A percentile compares a stretch with the other conserved stretches of the same genome.
Evolutionary conservation across 2,888 invertebrate genomes (phyloP).

Genomic region (Diaphora mendica): DNA sequence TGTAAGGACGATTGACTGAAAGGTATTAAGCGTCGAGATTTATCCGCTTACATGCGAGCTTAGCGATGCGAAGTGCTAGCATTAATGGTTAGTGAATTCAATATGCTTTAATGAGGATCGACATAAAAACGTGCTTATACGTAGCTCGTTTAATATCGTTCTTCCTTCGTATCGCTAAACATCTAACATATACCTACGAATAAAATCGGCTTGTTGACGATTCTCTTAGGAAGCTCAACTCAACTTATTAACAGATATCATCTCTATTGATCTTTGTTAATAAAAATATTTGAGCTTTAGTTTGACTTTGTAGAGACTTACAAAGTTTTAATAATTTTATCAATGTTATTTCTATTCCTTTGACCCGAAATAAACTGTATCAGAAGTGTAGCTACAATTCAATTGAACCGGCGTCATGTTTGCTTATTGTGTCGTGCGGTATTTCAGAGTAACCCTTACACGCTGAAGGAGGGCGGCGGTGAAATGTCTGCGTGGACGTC

Average conservation of each 20-base stretch:
- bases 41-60: slow-evolving; percentile 74
- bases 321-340: background rate
- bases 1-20: slow-evolving; percentile 82
- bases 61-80: slow-evolving; percentile 52
- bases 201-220: background rate
- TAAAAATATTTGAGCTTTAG: too few species aligned
- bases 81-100: slow-evolving; percentile 49
- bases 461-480: slow-evolving; percentile 93
- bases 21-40: slow-evolving; percentile 80
- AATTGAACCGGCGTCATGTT: slow-evolving; percentile 46
- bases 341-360: background rate
- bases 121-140: background rate
- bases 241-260: too few species aligned
- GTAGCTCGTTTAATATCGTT: background rate
- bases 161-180: background rate
- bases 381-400: slow-evolving; percentile 28
- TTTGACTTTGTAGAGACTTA: background rate
- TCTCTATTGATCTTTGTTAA: too few species aligned
- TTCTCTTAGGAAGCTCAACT: background rate
- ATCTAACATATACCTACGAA: background rate
- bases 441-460: slow-evolving; percentile 96
- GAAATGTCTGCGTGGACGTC: slow-evolving; percentile 98
- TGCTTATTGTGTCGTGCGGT: slow-evolving; percentile 69
- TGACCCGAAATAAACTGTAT: slow-evolving; percentile 44
- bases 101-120: slow-evolving; percentile 33